Evolutionary conservation across 2,113 vertebrate genomes (phyloP), one percentile per base, ranked within the genome.

Genomic region (Oplegnathus fasciatus): DNA sequence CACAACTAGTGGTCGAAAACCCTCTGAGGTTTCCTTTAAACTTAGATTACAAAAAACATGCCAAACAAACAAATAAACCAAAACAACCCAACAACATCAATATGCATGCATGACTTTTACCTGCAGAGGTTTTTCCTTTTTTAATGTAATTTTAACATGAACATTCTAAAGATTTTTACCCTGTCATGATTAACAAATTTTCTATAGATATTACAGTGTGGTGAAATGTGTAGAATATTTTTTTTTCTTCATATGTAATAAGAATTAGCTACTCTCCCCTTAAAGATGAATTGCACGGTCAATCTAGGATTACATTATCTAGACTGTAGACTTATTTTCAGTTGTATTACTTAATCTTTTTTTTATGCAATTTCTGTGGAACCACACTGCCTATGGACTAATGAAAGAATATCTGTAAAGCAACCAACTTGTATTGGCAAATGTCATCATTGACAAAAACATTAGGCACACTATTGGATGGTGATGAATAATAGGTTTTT

Each of bases 401-500:
- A 9, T 40, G 32, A 37, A 40, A 55, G 10, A 55, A 55, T 80
- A 48, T 61, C 30, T 81, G 57, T n/a, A 40, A 65, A 85, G 15
- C 20, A 40, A 46, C 46, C 2, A 0, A 73, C 37, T 60, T 76
- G 50, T 57, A 57, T 86, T 40, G 28, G 42, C 14, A 22, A 55
- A n/a, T 74, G 10, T 48, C 46, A 30, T 17, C 54, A 58, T 5
- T 76, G 58, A 54, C 28, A 71, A 32, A 28, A 72, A 32, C 34
- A 75, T 54, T 55, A 24, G 28, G 22, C 28, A 42, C 37, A 44
- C 61, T 13, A 48, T 52, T 20, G 9, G 44, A 62, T 46, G 22
- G n/a, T n/a, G n/a, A n/a, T n/a, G n/a, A n/a, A n/a, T n/a, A n/a
- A n/a, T n/a, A n/a, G n/a, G n/a, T n/a, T n/a, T n/a, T n/a, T n/a